Evolutionary conservation across 2,888 invertebrate genomes (phyloP).

Genomic region (Brenthis daphne): DNA sequence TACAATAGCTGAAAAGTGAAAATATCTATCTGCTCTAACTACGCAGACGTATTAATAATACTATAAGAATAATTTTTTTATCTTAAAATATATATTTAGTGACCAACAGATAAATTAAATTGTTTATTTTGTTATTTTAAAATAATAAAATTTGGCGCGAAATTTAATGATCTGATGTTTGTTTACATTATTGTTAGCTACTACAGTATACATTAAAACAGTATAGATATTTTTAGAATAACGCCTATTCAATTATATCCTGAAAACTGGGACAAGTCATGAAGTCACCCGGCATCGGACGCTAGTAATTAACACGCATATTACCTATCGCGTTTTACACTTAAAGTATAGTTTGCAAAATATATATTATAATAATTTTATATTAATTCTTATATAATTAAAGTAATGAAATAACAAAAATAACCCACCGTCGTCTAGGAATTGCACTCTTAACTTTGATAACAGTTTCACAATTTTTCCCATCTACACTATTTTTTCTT

Average conservation of each 20-base stretch:
- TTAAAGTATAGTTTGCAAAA: background rate
- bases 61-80: too few relatives aligned
- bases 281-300: conserved; percentile 32
- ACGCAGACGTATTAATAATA: too few relatives aligned
- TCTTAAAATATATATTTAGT: too few relatives aligned
- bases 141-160: conserved; percentile 13
- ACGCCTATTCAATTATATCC: conserved; percentile 60
- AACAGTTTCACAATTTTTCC: conserved; percentile 51
- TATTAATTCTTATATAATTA: background rate
- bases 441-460: conserved; percentile 79
- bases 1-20: too few relatives aligned
- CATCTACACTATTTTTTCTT: conserved; percentile 49
- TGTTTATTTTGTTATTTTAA: too few relatives aligned
- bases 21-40: too few relatives aligned
- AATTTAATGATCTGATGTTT: background rate
- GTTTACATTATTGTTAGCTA: conserved; percentile 12
- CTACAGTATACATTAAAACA: conserved; percentile 20
- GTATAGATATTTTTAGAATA: conserved; percentile 48
- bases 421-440: conserved; percentile 71
- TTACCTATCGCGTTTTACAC: background rate
- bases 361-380: conserved; percentile 1
- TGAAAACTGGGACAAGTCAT: conserved; percentile 55
- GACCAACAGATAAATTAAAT: too few relatives aligned
- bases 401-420: conserved; percentile 29
- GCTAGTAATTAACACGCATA: conserved; percentile 32